Percentiles rank a stretch among this genome's conserved stretches.
phyloP scores from a whole-genome alignment of 2,797 vertebrate genomes.

The Megalops cyprinoides region DNA sequence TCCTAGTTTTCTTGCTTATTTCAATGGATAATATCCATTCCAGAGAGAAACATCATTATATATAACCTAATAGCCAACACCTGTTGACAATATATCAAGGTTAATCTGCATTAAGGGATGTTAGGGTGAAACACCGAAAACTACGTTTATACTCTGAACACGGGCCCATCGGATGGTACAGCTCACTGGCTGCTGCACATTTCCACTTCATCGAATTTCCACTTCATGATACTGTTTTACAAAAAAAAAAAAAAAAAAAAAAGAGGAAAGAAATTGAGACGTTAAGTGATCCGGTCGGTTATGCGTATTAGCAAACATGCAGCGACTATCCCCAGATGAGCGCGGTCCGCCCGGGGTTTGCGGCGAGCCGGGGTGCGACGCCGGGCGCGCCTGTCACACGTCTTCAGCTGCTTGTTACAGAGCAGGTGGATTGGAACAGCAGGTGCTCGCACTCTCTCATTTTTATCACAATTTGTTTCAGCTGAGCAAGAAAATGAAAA shows the following conservation, averaged over 20 bases:
- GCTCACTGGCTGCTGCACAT: neutral
- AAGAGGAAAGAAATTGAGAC: constrained; percentile 33
- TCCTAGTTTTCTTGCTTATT: neutral
- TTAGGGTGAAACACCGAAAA: neutral
- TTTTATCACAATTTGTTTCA: constrained; percentile 38
- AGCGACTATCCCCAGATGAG: constrained; percentile 29
- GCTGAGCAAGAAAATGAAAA: constrained; percentile 34
- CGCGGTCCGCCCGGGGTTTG: neutral
- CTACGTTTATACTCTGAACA: neutral
- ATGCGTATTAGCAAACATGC: constrained; percentile 32
- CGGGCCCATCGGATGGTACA: neutral
- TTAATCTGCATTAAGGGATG: neutral
- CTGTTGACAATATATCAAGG: too few species aligned
- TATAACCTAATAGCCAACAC: too few species aligned
- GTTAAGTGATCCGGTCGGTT: constrained; percentile 17
- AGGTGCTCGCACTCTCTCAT: constrained; percentile 40
- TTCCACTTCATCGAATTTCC: neutral
- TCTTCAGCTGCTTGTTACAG: constrained; percentile 45
- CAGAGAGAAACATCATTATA: too few species aligned
- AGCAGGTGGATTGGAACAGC: constrained; percentile 55
- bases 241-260: neutral
- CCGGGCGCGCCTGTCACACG: constrained; percentile 35
- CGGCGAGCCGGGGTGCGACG: neutral
- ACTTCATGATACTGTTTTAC: neutral
- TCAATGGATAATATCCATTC: neutral